Base-by-base conservation (phyloP, 2,888 invertebrate genomes). In the Eupithecia abbreviata region DNA sequence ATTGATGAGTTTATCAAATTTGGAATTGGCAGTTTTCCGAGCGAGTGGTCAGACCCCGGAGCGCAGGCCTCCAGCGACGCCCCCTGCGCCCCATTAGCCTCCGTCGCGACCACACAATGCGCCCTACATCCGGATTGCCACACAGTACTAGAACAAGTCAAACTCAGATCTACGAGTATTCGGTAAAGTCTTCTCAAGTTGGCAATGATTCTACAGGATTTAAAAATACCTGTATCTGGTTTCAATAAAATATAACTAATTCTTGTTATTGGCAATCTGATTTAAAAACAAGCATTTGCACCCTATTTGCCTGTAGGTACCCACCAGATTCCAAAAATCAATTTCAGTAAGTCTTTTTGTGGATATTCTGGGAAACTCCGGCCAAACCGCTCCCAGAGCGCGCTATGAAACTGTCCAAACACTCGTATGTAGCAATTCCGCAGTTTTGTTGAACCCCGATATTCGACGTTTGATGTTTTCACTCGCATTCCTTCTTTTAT, bases 391-490 rank as follows among this genome's bases (percentile, higher is more conserved):
- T 42, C 13, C 4, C 3, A 41, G 42, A 42, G 13, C 41, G 30
- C 12, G 58, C 45, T 43, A 73, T 73, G 69, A 69, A 73, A 69
- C 68, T 73, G 68, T 73, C 69, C 69, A 68, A 76, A 72, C 71
- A 30, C 30, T 30, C 30, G 30, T 30, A 76, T 71, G 55, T 55
- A 72, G 65, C 43, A 70, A 42, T 45, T 10, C 42, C 47, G 47
- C 68, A 42, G 51, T 65, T 76, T 69, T 18, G 62, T 76, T 65
- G 71, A 51, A 69, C 49, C 76, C 55, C 66, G 58, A 72, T 76
- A 72, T 75, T 79, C 43, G 72, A 47, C 67, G 66, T 79, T 74
- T 68, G 73, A 79, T 73, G 74, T 73, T 71, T 47, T 47, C 47
- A 10, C 69, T 69, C 58, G 78, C 55, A 74, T 76, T 71, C 41